A percentile compares a stretch with the other conserved stretches of the same genome.
These are phyloP conservation scores for Esperia sulphurella DNA, from an alignment of 2,888 invertebrate genomes.

Conservation along the genomic window DNA sequence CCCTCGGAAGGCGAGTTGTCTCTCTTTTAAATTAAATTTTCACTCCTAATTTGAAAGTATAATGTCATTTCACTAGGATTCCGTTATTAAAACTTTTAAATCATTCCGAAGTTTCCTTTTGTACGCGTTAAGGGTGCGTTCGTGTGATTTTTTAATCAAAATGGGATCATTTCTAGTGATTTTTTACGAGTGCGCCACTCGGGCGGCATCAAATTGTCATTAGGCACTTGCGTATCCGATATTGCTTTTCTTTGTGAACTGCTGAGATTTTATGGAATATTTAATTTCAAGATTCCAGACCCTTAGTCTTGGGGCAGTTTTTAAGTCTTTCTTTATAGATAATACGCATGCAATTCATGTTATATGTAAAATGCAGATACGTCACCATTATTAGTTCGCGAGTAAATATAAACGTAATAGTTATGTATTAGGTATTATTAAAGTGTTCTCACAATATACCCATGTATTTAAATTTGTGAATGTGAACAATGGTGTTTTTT, in stretches of 20 bases:
- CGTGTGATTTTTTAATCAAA: constrained; percentile 78
- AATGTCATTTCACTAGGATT: constrained; percentile 80
- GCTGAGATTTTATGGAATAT: constrained; percentile 66
- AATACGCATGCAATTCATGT: not conserved
- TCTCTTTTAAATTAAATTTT: constrained; percentile 81
- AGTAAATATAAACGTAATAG: too few species aligned
- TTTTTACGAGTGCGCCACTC: constrained; percentile 74
- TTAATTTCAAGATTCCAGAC: constrained; percentile 45
- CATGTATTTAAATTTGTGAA: too few species aligned
- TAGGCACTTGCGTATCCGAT: constrained; percentile 75
- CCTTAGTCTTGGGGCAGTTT: constrained; percentile 33
- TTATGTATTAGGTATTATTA: too few species aligned
- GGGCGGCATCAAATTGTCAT: constrained; percentile 73
- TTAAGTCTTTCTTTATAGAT: constrained; percentile 2
- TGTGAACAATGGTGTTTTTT: too few species aligned
- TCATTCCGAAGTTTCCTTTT: constrained; percentile 72
- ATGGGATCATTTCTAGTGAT: constrained; percentile 77
- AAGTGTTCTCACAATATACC: too few species aligned
- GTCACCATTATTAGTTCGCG: too few species aligned
- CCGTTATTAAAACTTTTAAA: constrained; percentile 80
- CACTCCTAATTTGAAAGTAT: constrained; percentile 81
- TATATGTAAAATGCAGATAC: too few species aligned
- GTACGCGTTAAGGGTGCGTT: constrained; percentile 59
- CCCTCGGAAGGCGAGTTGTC: constrained; percentile 72
- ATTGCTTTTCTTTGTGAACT: constrained; percentile 74